Conservation (phyloP, 2,113 vertebrate genomes). For the Pygoscelis antarcticus region DNA sequence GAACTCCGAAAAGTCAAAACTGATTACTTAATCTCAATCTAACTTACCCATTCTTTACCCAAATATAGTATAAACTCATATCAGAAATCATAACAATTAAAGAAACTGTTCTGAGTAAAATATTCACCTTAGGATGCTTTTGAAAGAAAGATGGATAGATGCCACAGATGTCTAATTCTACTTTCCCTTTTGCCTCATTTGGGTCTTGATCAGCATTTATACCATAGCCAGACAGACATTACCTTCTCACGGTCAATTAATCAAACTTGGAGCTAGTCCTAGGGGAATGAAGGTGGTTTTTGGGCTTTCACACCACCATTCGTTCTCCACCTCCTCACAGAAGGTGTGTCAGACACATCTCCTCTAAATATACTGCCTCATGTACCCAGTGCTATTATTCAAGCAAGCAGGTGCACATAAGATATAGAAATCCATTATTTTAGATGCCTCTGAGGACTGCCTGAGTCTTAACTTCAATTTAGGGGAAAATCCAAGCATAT, state of each 20-base stretch:
- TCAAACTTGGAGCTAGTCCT: neutral
- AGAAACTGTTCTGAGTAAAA: neutral
- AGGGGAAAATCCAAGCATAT: neutral
- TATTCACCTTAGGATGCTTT: neutral
- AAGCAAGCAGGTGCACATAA: neutral
- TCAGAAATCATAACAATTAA: neutral
- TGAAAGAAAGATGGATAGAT: neutral
- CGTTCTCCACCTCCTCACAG: neutral
- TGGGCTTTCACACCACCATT: neutral
- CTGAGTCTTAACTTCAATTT: neutral
- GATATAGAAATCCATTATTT: slow-evolving; percentile 13
- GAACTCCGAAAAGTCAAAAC: neutral
- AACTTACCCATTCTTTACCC: neutral
- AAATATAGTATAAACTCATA: neutral
- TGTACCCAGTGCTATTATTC: neutral
- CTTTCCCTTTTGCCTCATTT: slow-evolving; percentile 28
- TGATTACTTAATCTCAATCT: neutral
- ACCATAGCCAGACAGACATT: slow-evolving; percentile 15
- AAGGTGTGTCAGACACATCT: neutral
- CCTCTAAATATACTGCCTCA: neutral
- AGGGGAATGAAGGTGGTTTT: neutral
- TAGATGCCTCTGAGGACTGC: neutral
- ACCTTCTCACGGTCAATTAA: slow-evolving; percentile 39
- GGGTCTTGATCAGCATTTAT: slow-evolving; percentile 22
- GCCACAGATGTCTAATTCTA: slow-evolving; percentile 11